Conservation (phyloP, 92 coral and sea anemone genomes). For the Porites cylindrica region DNA sequence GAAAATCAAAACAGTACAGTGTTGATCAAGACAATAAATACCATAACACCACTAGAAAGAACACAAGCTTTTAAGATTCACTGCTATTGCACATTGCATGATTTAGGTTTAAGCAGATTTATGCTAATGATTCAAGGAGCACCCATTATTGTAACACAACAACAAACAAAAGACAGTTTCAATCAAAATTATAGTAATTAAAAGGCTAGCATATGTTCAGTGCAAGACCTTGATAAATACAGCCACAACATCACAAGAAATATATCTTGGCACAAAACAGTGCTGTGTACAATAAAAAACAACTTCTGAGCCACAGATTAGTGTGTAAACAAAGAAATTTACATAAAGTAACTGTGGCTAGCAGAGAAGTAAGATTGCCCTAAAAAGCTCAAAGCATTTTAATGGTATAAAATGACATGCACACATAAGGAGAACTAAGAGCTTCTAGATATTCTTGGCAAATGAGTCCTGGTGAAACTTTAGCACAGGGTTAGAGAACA, state of each 20-base stretch:
- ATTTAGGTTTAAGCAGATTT: conserved; percentile 28
- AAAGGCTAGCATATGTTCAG: background rate
- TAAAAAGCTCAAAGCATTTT: background rate
- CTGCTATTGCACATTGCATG: background rate
- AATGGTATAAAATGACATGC: background rate
- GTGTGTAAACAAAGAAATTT: conserved; percentile 9
- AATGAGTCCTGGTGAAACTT: background rate
- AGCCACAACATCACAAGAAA: conserved; percentile 6
- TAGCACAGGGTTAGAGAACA: conserved; percentile 19
- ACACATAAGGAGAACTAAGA: background rate
- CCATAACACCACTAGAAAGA: background rate
- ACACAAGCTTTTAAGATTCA: conserved; percentile 2
- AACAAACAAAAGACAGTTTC: background rate
- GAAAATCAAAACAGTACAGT: background rate
- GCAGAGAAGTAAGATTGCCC: background rate
- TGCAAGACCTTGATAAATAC: conserved; percentile 8
- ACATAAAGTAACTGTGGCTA: conserved; percentile 5
- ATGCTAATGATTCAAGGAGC: conserved; percentile 30
- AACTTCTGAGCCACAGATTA: conserved; percentile 33
- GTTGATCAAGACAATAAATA: background rate
- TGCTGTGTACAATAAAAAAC: background rate
- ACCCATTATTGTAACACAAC: conserved; percentile 6
- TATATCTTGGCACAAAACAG: background rate
- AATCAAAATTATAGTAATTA: background rate
- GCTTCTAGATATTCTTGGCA: background rate